Percentiles rank a stretch among this genome's conserved stretches.
These are phyloP conservation scores for Drosophila anceps DNA, from an alignment of 2,888 invertebrate species.

Conservation along the genomic window DNA sequence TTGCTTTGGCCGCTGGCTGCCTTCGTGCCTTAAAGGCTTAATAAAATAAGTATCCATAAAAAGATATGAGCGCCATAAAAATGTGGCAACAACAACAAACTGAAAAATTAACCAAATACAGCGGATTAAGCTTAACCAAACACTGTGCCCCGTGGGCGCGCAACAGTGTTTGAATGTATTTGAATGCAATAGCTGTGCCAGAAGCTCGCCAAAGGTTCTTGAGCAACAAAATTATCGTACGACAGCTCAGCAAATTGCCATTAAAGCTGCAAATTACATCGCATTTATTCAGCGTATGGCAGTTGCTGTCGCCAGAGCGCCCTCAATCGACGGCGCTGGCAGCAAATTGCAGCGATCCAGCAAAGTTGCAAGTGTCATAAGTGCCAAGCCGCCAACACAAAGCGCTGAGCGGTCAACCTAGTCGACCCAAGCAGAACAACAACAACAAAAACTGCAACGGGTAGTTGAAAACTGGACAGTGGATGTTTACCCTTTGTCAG, in stretches of 20 bases:
- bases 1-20: constrained; percentile 28
- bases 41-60: constrained; percentile 73
- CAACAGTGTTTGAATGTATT: constrained; percentile 53
- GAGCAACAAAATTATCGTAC: constrained; percentile 49
- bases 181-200: constrained; percentile 57
- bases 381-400: constrained; percentile 74
- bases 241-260: constrained; percentile 42
- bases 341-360: constrained; percentile 74
- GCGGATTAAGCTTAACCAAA: constrained; percentile 16
- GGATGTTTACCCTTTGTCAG: constrained; percentile 41
- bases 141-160: constrained; percentile 33
- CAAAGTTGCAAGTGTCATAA: constrained; percentile 81
- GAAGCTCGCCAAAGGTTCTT: not conserved
- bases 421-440: constrained; percentile 31
- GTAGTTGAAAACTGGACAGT: not conserved
- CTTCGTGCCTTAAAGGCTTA: constrained; percentile 46
- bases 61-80: constrained; percentile 70
- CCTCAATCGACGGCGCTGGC: constrained; percentile 40
- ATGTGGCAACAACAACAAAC: constrained; percentile 42
- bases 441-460: constrained; percentile 15
- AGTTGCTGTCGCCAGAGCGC: constrained; percentile 1
- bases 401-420: constrained; percentile 63
- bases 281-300: constrained; percentile 42
- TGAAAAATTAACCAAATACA: constrained; percentile 17
- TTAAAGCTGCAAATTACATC: constrained; percentile 52